These are phyloP conservation scores for Pinna nobilis DNA, from an alignment of 1,140 invertebrate genomes.

Conservation along the genomic window DNA sequence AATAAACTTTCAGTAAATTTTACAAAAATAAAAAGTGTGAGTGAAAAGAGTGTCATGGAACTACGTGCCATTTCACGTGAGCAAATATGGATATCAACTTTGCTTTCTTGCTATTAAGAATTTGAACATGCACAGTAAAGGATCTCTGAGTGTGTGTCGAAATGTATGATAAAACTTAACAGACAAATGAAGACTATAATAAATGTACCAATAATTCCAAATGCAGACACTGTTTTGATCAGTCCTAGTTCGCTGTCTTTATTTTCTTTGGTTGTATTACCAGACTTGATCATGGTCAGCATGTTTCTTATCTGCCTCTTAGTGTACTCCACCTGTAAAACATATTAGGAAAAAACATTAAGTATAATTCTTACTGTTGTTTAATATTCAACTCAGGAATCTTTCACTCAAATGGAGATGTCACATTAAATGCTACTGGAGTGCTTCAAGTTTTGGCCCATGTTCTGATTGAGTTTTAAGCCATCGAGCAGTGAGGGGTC, in stretches of 20 bases:
- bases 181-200: neutral
- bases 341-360: neutral
- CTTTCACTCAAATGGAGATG: no score
- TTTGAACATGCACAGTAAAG: no score
- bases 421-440: no score
- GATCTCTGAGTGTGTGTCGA: neutral
- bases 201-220: slow-evolving; percentile 90
- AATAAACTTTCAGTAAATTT: no score
- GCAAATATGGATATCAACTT: neutral
- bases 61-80: neutral
- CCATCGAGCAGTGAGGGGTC: neutral
- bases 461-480: neutral
- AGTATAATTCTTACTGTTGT: no score
- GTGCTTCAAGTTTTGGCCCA: neutral
- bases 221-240: slow-evolving; percentile 88
- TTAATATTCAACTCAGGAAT: no score
- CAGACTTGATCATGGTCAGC: slow-evolving; percentile 88
- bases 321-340: slow-evolving; percentile 85
- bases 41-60: no score
- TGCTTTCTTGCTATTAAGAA: neutral
- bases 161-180: neutral
- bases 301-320: slow-evolving; percentile 90
- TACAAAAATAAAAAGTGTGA: no score
- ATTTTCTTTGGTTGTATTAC: slow-evolving; percentile 80
- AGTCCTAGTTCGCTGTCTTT: slow-evolving; percentile 77